Evolutionary conservation across 2,113 vertebrate species (phyloP).

Genomic region (Sus scrofa): T2T-Sscrofa CM000812.6:206313501-206314000

Average conservation of each 20-base stretch:
- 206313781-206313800: neutral
- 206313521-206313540: neutral
- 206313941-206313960: neutral
- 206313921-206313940: neutral
- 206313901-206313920: neutral
- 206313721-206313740: neutral
- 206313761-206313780: neutral
- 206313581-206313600: neutral
- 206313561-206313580: neutral
- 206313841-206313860: neutral
- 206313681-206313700: neutral
- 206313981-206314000: neutral
- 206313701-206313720: neutral
- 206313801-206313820: neutral
- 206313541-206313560: neutral
- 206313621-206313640: neutral
- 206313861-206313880: neutral
- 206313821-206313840: neutral
- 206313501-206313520: neutral
- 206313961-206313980: neutral
- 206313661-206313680: neutral
- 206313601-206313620: neutral
- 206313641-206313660: neutral
- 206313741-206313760: neutral
- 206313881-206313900: neutral